Conservation (phyloP, 2,888 invertebrate species). For the Drosophila fungiperda region DNA sequence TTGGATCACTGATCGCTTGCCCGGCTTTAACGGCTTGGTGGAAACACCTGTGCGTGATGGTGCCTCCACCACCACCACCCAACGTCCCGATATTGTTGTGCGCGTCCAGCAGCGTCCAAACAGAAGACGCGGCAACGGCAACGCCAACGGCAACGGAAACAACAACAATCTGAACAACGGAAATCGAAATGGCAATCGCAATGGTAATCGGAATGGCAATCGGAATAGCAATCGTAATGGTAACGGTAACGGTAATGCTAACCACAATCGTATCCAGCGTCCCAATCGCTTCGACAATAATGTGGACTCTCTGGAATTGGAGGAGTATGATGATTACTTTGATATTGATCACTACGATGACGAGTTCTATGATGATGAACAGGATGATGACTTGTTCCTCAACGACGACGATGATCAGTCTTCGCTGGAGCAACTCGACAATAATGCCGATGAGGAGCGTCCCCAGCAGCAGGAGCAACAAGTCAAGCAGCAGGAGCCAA, state of each 20-base stretch:
- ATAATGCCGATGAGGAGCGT: conserved; percentile 48
- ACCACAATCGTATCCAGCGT: conserved; percentile 57
- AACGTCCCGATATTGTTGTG: conserved; percentile 78
- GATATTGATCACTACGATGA: conserved; percentile 56
- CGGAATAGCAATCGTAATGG: conserved; percentile 34
- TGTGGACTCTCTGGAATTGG: conserved; percentile 59
- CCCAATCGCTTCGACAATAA: conserved; percentile 68
- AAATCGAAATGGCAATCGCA: conserved; percentile 48
- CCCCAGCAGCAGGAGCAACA: conserved; percentile 12
- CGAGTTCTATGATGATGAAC: conserved; percentile 56
- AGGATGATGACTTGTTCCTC: conserved; percentile 40
- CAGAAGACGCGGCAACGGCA: conserved; percentile 56
- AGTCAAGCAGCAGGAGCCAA: conserved; percentile 4
- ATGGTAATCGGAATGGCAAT: conserved; percentile 39
- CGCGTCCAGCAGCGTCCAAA: conserved; percentile 72
- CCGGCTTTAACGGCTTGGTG: conserved; percentile 67
- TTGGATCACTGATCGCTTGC: conserved; percentile 81
- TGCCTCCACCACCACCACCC: conserved; percentile 52
- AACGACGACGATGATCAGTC: conserved; percentile 41
- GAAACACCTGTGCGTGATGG: conserved; percentile 75
- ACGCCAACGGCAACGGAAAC: conserved; percentile 42
- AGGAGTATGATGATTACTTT: conserved; percentile 67
- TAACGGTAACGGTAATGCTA: conserved; percentile 42
- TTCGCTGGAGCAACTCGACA: conserved; percentile 42
- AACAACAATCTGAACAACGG: conserved; percentile 32